A percentile compares a stretch with the other conserved stretches of the same genome.
Evolutionary conservation across 2,797 vertebrate species (phyloP).

Genomic region (Schizopygopsis malacanthus): DNA sequence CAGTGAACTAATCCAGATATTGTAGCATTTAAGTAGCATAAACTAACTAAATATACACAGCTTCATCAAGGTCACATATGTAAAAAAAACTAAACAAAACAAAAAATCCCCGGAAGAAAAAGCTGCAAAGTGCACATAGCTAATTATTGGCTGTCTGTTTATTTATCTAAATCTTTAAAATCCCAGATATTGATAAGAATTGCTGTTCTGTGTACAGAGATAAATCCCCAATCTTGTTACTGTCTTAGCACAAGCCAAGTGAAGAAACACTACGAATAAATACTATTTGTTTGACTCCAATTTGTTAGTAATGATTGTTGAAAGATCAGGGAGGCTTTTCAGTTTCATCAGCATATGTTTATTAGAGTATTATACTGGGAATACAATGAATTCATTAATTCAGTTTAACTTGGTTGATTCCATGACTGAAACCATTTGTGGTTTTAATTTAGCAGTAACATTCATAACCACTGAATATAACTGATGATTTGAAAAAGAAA

Average conservation of each 20-base stretch:
- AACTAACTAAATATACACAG: no score
- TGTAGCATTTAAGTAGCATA: no score
- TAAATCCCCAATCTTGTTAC: slow-evolving; percentile 31
- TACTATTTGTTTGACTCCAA: not conserved
- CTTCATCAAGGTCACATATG: no score
- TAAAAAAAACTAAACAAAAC: no score
- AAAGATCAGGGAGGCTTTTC: not conserved
- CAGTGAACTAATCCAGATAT: no score
- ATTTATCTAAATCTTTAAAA: not conserved
- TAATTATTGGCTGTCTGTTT: no score
- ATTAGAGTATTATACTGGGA: not conserved
- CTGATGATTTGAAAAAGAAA: not conserved
- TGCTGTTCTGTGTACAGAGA: not conserved
- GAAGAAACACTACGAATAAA: not conserved
- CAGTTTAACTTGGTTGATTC: not conserved
- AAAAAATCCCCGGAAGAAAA: no score
- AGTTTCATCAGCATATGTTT: not conserved
- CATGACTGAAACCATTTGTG: not conserved
- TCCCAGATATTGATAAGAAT: not conserved
- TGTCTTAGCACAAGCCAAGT: not conserved
- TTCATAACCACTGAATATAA: not conserved
- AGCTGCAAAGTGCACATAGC: no score
- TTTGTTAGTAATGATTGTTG: not conserved
- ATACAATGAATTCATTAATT: not conserved
- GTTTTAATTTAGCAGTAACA: not conserved